Percentiles rank a stretch among this genome's conserved stretches.
phyloP scores from a whole-genome alignment of 1,140 invertebrate species.

The Caenorhabditis latens region DNA sequence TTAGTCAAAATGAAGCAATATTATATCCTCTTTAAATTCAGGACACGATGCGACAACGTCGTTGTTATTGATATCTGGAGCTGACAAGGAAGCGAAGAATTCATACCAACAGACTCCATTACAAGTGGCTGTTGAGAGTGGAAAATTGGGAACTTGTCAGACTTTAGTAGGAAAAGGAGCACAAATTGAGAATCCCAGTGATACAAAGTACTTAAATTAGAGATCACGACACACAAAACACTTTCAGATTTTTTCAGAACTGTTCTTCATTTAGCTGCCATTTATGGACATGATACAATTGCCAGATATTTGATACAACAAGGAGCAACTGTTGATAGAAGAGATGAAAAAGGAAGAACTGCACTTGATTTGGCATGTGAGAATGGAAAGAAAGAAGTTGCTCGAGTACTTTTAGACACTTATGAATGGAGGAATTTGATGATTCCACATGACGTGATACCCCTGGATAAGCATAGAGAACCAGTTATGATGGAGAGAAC shows the following conservation, averaged over 20 bases:
- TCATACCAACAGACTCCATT: conserved; percentile 45
- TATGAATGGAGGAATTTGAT: conserved; percentile 56
- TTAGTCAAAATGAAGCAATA: too few species aligned
- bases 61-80: conserved; percentile 37
- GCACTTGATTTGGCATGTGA: conserved; percentile 44
- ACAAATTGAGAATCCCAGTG: conserved; percentile 19
- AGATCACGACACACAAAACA: background rate
- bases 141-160: conserved; percentile 10
- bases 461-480: conserved; percentile 13
- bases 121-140: conserved; percentile 11
- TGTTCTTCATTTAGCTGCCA: conserved; percentile 48
- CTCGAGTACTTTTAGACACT: conserved; percentile 32
- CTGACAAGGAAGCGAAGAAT: conserved; percentile 46
- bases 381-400: conserved; percentile 16
- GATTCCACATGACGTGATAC: conserved; percentile 26
- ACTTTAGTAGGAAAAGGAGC: conserved; percentile 33
- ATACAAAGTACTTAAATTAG: conserved; percentile 19
- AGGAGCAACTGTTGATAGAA: conserved; percentile 31
- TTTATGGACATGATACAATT: conserved; percentile 27
- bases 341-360: conserved; percentile 49
- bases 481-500: conserved; percentile 12
- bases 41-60: conserved; percentile 38
- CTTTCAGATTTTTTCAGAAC: background rate
- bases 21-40: conserved; percentile 15
- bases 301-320: conserved; percentile 12